These are phyloP conservation scores for Hirudo medicinalis DNA, from an alignment of 1,140 invertebrate species.

Conservation along the genomic window DNA sequence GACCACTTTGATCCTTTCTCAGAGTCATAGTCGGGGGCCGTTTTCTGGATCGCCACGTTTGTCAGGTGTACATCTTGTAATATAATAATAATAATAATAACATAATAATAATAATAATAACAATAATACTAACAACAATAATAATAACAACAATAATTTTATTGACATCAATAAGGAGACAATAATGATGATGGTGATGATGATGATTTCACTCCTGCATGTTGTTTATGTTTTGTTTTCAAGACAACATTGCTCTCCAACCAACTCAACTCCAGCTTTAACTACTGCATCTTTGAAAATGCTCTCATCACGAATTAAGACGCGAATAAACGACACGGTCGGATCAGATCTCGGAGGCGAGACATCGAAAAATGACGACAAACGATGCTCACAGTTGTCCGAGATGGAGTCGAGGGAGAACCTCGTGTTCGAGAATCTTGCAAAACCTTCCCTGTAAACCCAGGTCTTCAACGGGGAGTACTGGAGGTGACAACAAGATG, in stretches of 20 bases:
- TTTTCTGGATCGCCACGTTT: constrained; percentile 46
- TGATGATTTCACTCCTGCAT: too few relatives aligned
- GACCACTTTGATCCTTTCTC: constrained; percentile 47
- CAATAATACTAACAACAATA: too few relatives aligned
- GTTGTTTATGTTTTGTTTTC: too few relatives aligned
- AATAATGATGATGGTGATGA: too few relatives aligned
- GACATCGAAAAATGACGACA: background rate
- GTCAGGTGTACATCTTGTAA: constrained; percentile 43
- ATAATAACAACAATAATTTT: too few relatives aligned
- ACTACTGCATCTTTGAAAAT: too few relatives aligned
- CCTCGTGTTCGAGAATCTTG: constrained; percentile 43
- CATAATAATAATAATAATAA: background rate
- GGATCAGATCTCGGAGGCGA: too few relatives aligned
- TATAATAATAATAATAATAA: background rate
- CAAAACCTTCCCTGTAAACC: constrained; percentile 45
- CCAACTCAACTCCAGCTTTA: too few relatives aligned
- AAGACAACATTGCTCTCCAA: too few relatives aligned
- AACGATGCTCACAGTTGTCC: constrained; percentile 38
- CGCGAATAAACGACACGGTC: too few relatives aligned
- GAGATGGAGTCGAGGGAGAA: constrained; percentile 44
- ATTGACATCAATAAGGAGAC: too few relatives aligned
- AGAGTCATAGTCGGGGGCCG: constrained; percentile 45
- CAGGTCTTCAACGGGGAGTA: constrained; percentile 44
- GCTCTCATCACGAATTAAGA: too few relatives aligned
- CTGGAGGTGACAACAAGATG: constrained; percentile 25